A percentile compares a stretch with the other conserved stretches of the same genome.
phyloP scores from a whole-genome alignment of 2,888 invertebrate species.

The Unio pictorum region DNA sequence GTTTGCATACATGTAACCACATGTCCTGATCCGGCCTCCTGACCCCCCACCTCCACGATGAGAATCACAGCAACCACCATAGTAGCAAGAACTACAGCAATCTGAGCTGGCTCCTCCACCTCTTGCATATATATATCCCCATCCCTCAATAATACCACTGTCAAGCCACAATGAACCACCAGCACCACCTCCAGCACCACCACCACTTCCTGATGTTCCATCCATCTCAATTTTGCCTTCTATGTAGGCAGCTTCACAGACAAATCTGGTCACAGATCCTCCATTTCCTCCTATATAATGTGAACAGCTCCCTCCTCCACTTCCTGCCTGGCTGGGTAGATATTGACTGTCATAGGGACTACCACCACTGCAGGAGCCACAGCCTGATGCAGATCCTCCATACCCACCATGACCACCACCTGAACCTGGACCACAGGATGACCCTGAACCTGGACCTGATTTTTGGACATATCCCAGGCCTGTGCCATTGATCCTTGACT shows the following conservation, averaged over 20 bases:
- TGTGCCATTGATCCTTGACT: conserved; percentile 29
- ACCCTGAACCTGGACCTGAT: conserved; percentile 40
- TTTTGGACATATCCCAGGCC: conserved; percentile 28
- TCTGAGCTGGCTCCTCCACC: conserved; percentile 36
- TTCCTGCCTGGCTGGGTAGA: conserved; percentile 41
- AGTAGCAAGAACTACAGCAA: conserved; percentile 9
- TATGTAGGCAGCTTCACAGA: conserved; percentile 24
- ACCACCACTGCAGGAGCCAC: conserved; percentile 14
- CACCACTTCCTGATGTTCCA: conserved; percentile 30
- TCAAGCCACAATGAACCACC: conserved; percentile 58
- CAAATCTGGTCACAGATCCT: conserved; percentile 38
- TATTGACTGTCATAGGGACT: conserved; percentile 6
- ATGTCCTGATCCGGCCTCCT: conserved; percentile 49
- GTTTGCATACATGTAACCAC: conserved; percentile 31
- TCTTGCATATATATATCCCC: conserved; percentile 39
- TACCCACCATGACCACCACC: conserved; percentile 50
- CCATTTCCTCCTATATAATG: conserved; percentile 34
- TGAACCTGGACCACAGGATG: conserved; percentile 28
- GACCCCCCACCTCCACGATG: conserved; percentile 52
- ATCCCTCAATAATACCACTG: conserved; percentile 44
- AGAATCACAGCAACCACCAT: conserved; percentile 11
- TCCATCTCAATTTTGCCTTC: conserved; percentile 43
- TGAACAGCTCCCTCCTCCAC: conserved; percentile 49
- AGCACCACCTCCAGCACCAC: conserved; percentile 48
- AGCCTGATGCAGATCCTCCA: conserved; percentile 36